Percentiles rank a stretch among this genome's conserved stretches.
Evolutionary conservation across 2,888 invertebrate genomes (phyloP).

Genomic region (Metellina segmentata): DNA sequence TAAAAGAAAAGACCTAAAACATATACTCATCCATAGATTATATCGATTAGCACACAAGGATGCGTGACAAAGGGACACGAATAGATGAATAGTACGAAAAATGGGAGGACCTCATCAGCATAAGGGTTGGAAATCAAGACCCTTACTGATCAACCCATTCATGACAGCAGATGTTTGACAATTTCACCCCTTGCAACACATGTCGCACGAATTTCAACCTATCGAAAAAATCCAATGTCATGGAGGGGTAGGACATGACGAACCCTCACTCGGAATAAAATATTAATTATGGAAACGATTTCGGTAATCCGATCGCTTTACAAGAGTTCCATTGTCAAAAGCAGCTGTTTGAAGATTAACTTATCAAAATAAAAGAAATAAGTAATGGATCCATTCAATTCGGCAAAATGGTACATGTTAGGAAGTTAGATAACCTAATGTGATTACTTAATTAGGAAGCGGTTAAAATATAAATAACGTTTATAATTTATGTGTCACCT

Average conservation of each 20-base stretch:
- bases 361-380: not conserved
- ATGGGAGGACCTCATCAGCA: constrained; percentile 8
- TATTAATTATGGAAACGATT: constrained; percentile 59
- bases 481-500: too few species aligned
- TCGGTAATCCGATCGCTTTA: not conserved
- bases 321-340: not conserved
- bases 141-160: constrained; percentile 20
- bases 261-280: constrained; percentile 16
- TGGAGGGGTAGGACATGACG: not conserved
- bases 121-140: not conserved
- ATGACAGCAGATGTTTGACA: constrained; percentile 54
- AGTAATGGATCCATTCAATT: not conserved
- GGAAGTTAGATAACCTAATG: too few species aligned
- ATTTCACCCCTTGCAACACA: constrained; percentile 51
- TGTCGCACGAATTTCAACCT: constrained; percentile 62
- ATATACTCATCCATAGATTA: not conserved
- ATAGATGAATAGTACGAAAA: not conserved
- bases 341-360: constrained; percentile 37
- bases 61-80: not conserved
- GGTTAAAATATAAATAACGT: too few species aligned
- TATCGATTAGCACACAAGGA: not conserved
- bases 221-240: constrained; percentile 14
- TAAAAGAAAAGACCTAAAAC: not conserved
- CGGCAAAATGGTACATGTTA: too few species aligned
- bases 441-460: too few species aligned